Base-by-base conservation (phyloP, 2,797 vertebrate genomes). In the Xenops minutus region DNA sequence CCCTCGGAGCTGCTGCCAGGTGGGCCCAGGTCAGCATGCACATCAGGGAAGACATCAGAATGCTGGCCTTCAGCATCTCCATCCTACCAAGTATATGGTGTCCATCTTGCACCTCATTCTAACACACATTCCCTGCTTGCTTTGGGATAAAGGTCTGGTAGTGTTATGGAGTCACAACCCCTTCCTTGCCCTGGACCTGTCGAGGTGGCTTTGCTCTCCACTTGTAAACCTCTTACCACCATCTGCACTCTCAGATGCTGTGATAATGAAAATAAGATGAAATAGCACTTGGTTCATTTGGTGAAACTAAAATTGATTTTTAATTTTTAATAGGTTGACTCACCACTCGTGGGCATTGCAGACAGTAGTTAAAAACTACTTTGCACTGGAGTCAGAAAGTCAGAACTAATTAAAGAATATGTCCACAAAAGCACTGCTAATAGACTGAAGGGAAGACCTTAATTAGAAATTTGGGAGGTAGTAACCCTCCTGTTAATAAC, bases 251-350 rank as follows among this genome's bases (percentile, higher is more conserved):
- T 63, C 51, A 76, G 71, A 21, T 1, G 3, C 78, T 14, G 23
- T 7, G 41, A 36, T 88, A 96, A 89, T 91, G 84, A 95, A 96
- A 95, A 85, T 72, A 91, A 89, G 68, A 89, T 74, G 72, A 90
- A 95, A 93, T 36, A 92, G 63, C 1, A 1, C 73, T 76, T 6
- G 2, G 68, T 95, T 96, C 89, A 87, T 86, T 94, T 87, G 75
- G 64, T 82, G 88, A 91, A 94, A 79, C 78, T 93, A 59, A 95
- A 95, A 94, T 94, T 95, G 88, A 94, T 97, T 94, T 95, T 95
- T 96, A 96, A 96, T 97, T 96, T 96, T 97, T 95, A 95, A 96
- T 96, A 95, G 84, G 88, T 96, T 96, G 96, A 95, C 94, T 96
- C 95, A 95, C 90, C 64, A 96, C 89, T 97, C 68, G 4, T 95